phyloP scores from a whole-genome alignment of 1,140 invertebrate genomes.

The Diorhabda sublineata region DNA sequence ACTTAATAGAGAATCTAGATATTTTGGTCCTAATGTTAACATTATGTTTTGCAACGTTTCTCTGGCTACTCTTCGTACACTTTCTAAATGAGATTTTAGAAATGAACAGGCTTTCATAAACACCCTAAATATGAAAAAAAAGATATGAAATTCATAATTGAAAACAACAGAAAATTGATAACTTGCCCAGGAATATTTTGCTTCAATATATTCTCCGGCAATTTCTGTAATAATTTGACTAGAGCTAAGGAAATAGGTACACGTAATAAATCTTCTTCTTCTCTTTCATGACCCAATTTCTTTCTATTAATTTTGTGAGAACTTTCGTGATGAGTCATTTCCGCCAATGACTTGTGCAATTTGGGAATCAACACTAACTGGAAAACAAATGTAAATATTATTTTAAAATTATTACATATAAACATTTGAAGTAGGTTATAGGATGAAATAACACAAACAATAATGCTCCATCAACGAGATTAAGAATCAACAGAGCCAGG shows the following conservation, averaged over 20 bases:
- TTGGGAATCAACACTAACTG: conserved; percentile 59
- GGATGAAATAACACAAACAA: no score
- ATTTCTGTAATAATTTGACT: conserved; percentile 84
- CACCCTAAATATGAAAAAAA: conserved; percentile 55
- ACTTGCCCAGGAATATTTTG: conserved; percentile 73
- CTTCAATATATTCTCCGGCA: conserved; percentile 72
- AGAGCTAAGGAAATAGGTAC: conserved; percentile 90
- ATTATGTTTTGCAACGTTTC: conserved; percentile 89
- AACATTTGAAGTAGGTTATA: no score
- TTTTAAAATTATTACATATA: no score
- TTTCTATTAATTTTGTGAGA: conserved; percentile 80
- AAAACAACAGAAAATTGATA: neutral
- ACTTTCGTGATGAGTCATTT: conserved; percentile 68
- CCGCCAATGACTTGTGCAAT: conserved; percentile 64
- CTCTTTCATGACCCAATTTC: conserved; percentile 57
- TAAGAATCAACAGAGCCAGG: no score
- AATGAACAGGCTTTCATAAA: conserved; percentile 87
- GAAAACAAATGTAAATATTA: conserved; percentile 34
- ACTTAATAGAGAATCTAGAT: conserved; percentile 72
- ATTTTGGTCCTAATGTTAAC: conserved; percentile 75
- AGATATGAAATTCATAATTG: neutral
- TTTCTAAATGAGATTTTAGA: conserved; percentile 82
- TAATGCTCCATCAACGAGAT: no score
- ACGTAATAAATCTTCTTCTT: conserved; percentile 84
- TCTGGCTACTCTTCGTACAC: conserved; percentile 77